These are phyloP conservation scores for Acleris holmiana DNA, from an alignment of 2,888 invertebrate genomes.

Conservation along the genomic window DNA sequence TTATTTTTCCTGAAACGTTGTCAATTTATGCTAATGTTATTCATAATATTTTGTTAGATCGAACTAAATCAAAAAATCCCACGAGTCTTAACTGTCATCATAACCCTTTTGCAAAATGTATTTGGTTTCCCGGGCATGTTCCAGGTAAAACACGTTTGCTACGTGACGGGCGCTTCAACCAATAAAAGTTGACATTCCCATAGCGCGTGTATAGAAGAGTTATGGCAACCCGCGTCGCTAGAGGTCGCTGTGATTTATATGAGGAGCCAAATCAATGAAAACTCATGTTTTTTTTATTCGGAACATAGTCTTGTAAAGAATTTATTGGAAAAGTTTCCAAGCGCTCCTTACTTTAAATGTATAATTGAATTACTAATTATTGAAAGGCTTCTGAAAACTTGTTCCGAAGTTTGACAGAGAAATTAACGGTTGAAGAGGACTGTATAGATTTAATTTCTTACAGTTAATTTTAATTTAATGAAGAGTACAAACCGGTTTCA, in stretches of 20 bases:
- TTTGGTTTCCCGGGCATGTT: conserved; percentile 7
- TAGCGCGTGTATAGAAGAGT: conserved; percentile 45
- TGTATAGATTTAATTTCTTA: not conserved
- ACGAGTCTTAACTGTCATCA: not conserved
- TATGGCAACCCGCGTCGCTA: conserved; percentile 44
- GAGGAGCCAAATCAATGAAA: conserved; percentile 5
- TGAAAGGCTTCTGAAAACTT: conserved; percentile 1
- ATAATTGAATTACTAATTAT: conserved; percentile 2
- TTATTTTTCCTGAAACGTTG: too few relatives aligned
- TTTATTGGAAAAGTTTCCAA: conserved; percentile 4
- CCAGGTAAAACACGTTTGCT: not conserved
- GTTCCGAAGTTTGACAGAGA: not conserved
- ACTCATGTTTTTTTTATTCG: not conserved
- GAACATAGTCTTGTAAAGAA: conserved; percentile 6
- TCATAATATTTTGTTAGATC: too few relatives aligned
- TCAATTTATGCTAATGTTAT: too few relatives aligned
- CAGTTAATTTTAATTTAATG: not conserved
- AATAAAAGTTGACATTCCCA: conserved; percentile 52
- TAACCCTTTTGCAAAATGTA: conserved; percentile 5
- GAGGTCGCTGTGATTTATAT: conserved; percentile 18
- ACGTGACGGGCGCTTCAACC: conserved; percentile 42
- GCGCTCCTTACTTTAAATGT: not conserved
- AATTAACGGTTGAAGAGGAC: not conserved
- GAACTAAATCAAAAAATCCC: too few relatives aligned
- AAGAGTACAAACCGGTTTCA: not conserved